phyloP scores from a whole-genome alignment of 2,113 vertebrate species.

The Gallinago jamesoni region DNA sequence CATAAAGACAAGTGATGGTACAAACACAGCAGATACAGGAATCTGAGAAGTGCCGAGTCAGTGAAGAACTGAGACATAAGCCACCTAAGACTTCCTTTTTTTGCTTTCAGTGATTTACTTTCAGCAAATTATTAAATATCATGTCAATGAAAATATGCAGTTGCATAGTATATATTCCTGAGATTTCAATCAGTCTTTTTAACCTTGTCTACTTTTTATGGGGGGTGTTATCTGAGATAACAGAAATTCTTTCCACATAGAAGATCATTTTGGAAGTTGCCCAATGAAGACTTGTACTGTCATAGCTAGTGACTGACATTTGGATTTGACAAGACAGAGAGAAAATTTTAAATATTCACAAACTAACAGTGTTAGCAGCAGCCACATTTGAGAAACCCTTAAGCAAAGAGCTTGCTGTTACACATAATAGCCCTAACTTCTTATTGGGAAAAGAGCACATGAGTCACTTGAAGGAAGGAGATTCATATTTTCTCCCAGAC shows the following conservation, averaged over 20 bases:
- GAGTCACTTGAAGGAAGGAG: slow-evolving; percentile 40
- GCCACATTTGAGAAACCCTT: background rate
- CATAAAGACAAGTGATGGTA: background rate
- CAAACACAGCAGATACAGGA: background rate
- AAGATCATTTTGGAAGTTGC: background rate
- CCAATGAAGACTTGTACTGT: background rate
- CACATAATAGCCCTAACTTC: background rate
- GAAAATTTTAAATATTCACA: background rate
- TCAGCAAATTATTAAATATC: background rate
- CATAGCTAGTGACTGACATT: background rate
- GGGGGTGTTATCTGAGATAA: background rate
- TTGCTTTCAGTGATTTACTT: background rate
- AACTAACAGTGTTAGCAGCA: background rate
- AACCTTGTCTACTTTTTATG: background rate
- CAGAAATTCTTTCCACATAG: background rate
- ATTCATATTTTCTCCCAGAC: slow-evolving; percentile 52
- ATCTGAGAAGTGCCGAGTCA: background rate
- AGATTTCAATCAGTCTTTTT: background rate
- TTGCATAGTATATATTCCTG: background rate
- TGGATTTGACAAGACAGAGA: background rate
- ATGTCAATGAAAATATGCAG: background rate
- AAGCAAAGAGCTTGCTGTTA: slow-evolving; percentile 28
- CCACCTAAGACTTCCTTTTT: background rate
- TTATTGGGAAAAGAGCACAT: background rate
- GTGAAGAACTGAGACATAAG: background rate